These are phyloP conservation scores for Tauraco hartlaubi DNA, from an alignment of 2,797 vertebrate species.

Conservation along the genomic window DNA sequence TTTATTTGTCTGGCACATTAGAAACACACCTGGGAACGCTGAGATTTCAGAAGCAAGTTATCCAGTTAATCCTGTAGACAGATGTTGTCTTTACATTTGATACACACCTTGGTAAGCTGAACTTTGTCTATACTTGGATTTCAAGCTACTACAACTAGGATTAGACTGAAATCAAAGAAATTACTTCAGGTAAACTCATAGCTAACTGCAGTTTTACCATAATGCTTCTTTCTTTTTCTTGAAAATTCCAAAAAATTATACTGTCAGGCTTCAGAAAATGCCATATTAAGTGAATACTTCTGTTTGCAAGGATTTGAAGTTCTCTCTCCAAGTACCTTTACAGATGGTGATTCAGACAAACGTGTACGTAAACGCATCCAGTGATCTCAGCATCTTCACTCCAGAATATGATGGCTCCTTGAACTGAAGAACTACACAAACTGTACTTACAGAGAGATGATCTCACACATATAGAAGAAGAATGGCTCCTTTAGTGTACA, in stretches of 20 bases:
- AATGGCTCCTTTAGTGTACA: neutral
- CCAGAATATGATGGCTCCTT: neutral
- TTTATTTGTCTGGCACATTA: neutral
- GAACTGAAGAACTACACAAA: neutral
- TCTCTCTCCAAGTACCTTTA: neutral
- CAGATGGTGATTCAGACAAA: neutral
- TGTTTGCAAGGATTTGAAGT: neutral
- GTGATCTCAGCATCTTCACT: neutral
- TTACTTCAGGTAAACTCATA: neutral
- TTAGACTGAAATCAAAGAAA: neutral
- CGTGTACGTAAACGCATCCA: accelerated
- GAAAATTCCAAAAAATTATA: neutral
- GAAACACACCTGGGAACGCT: neutral
- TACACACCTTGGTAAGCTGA: neutral
- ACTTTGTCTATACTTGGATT: neutral
- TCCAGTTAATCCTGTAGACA: neutral
- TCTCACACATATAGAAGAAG: neutral
- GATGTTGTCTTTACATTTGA: neutral
- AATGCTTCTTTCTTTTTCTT: neutral
- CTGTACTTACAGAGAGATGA: neutral
- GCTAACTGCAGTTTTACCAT: neutral
- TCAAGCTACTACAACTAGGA: neutral
- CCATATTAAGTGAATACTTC: neutral
- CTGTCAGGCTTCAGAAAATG: neutral
- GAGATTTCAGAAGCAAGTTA: neutral